phyloP scores from a whole-genome alignment of 1,140 invertebrate genomes.

The Papilio helenus region DNA sequence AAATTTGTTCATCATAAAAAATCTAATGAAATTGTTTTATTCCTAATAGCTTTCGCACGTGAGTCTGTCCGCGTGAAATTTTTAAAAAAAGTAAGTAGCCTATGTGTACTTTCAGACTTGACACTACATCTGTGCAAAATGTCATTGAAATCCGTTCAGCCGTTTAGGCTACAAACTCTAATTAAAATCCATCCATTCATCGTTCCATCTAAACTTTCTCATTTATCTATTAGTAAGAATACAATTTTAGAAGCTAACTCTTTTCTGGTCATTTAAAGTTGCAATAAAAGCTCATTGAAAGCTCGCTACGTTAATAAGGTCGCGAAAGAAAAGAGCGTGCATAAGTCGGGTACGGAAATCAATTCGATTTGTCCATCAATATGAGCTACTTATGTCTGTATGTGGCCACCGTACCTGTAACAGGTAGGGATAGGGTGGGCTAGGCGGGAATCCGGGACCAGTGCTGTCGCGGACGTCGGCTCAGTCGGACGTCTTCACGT shows the following conservation, averaged over 20 bases:
- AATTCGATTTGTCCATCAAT: conserved; percentile 77
- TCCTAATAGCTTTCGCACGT: no score
- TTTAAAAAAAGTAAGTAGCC: no score
- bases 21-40: no score
- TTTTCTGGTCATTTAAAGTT: not conserved
- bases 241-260: no score
- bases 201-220: no score
- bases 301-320: conserved; percentile 42
- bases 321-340: conserved; percentile 34
- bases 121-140: no score
- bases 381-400: conserved; percentile 73
- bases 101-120: no score
- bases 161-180: no score
- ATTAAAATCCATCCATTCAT: no score
- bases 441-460: conserved; percentile 60
- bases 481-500: conserved; percentile 52
- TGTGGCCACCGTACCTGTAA: conserved; percentile 66
- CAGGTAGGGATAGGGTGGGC: conserved; percentile 68
- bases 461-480: conserved; percentile 60
- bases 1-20: not conserved
- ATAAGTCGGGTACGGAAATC: conserved; percentile 54
- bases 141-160: no score
- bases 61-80: no score
- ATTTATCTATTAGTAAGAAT: no score
- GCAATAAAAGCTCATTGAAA: conserved; percentile 39